Evolutionary conservation across 2,797 vertebrate genomes (phyloP).

Genomic region (Falco columbarius): DNA sequence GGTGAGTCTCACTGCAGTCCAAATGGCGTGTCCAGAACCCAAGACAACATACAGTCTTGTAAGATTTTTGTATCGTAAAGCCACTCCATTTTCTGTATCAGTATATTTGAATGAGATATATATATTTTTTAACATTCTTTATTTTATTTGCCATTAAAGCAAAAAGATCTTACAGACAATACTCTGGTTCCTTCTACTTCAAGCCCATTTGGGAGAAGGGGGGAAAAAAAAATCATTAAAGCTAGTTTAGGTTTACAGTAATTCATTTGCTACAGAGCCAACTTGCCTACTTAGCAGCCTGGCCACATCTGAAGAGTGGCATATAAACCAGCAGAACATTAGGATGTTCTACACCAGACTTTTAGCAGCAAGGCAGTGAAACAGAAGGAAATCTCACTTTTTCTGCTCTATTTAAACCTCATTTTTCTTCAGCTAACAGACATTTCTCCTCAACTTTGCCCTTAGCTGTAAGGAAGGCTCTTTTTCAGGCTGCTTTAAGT

Average conservation of each 20-base stretch:
- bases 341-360: slow-evolving; percentile 18
- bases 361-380: slow-evolving; percentile 62
- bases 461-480: background rate
- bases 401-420: slow-evolving; percentile 30
- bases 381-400: slow-evolving; percentile 32
- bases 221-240: background rate
- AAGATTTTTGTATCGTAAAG: background rate
- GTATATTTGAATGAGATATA: background rate
- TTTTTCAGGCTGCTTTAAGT: background rate
- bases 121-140: background rate
- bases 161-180: background rate
- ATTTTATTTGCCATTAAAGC: background rate
- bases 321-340: slow-evolving; percentile 27
- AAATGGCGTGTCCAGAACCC: background rate
- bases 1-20: background rate
- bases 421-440: slow-evolving; percentile 7
- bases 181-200: background rate
- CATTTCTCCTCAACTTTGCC: background rate
- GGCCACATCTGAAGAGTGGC: background rate
- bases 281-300: slow-evolving; percentile 25
- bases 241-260: slow-evolving; percentile 15
- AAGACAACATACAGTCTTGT: background rate
- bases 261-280: slow-evolving; percentile 14
- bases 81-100: background rate
- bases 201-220: background rate